Base-by-base conservation (phyloP, 2,113 vertebrate species). In the Bagarius yarrelli region DNA sequence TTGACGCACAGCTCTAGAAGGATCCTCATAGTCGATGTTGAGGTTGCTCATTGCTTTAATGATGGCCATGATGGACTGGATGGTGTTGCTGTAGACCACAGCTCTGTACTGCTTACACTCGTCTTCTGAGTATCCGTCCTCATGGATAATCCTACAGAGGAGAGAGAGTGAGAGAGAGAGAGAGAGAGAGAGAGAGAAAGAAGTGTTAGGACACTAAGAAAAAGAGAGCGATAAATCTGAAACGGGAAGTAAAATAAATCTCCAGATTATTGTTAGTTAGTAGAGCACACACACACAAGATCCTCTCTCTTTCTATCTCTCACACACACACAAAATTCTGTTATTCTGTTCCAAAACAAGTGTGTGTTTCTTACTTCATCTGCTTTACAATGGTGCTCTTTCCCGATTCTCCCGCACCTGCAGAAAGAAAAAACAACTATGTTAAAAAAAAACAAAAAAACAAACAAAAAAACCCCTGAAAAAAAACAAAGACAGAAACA, bases 51-150 rank as follows among this genome's bases (percentile, higher is more conserved):
- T 99, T 0, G 97, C 97, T 90, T 98, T 98, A 92, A 98, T 95
- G 79, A 98, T 99, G 81, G 97, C 96, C 96, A 99, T 98, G 85
- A 99, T 97, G 86, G 97, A 99, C 92, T 99, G 97, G 91, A 98
- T 97, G 90, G 96, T 98, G 93, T 99, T 99, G 93, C 97, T 99
- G 93, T 95, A 99, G 81, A 99, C 97, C 27, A 99, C 96, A 0
- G 97, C 97, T 90, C 95, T 95, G 93, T 99, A 99, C 90, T 99
- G 97, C 91, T 96, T 95, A 85, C 97, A 97, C 72, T 99, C 97
- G 13, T 98, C 97, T 91, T 98, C 97, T 5, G 97, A 97, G 88
- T 99, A 99, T 76, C 97, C 97, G 8, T 97, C 96, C 88, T 99
- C 97, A 0, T 99, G 97, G 88, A 99, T 99, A 86, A 99, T 99